A percentile compares a stretch with the other conserved stretches of the same genome.
These are phyloP conservation scores for Drosophila kurseongensis DNA, from an alignment of 1,140 invertebrate species.

Conservation along the genomic window DNA sequence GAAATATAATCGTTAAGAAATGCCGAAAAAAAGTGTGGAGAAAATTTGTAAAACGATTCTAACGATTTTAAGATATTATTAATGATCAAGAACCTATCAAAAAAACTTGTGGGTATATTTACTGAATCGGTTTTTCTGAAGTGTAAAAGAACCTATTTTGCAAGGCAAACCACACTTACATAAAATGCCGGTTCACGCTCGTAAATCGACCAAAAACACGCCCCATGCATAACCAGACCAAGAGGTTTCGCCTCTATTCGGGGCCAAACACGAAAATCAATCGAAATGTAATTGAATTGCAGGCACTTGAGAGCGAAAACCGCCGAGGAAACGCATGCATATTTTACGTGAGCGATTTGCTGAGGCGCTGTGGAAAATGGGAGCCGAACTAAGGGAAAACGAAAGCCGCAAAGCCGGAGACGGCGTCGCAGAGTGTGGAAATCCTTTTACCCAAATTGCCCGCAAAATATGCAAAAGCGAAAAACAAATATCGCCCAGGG, in stretches of 20 bases:
- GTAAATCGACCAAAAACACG: slow-evolving; percentile 45
- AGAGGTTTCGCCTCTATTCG: slow-evolving; percentile 15
- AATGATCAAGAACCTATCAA: neutral
- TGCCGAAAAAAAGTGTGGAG: too few relatives aligned
- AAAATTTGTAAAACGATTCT: too few relatives aligned
- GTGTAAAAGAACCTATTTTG: neutral
- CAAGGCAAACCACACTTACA: slow-evolving; percentile 6
- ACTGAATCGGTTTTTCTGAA: neutral
- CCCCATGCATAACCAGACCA: slow-evolving; percentile 9
- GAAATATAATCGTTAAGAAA: too few relatives aligned
- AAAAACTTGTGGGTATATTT: neutral
- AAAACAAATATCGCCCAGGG: slow-evolving; percentile 70
- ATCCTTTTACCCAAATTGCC: slow-evolving; percentile 69
- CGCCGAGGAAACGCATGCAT: slow-evolving; percentile 77
- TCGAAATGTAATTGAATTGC: slow-evolving; percentile 81
- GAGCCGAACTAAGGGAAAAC: slow-evolving; percentile 8
- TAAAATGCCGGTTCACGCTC: slow-evolving; percentile 27
- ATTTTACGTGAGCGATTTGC: slow-evolving; percentile 80
- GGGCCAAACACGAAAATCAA: slow-evolving; percentile 77
- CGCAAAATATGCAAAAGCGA: slow-evolving; percentile 76
- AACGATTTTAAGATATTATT: too few relatives aligned
- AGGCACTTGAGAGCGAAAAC: slow-evolving; percentile 78
- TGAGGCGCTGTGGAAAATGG: slow-evolving; percentile 38
- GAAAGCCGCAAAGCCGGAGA: slow-evolving; percentile 20
- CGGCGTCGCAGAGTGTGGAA: slow-evolving; percentile 31